Evolutionary conservation across 2,113 vertebrate genomes (phyloP).

Genomic region (Hydropotes inermis): DNA sequence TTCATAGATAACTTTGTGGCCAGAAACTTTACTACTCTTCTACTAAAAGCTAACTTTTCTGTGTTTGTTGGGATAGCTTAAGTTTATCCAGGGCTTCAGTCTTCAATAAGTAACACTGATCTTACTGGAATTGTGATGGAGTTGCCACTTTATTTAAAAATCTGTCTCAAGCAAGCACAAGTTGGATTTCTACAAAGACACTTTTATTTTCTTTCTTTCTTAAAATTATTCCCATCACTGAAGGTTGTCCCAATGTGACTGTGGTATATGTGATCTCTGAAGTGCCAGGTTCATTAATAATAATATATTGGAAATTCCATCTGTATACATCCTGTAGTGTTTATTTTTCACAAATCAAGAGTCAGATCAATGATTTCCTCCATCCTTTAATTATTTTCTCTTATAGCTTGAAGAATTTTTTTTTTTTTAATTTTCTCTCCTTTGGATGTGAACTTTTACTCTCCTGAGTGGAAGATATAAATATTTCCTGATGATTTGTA

Average conservation of each 20-base stretch:
- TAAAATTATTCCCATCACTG: neutral
- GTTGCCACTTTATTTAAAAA: neutral
- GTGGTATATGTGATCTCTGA: neutral
- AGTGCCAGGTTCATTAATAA: neutral
- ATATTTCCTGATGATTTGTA: neutral
- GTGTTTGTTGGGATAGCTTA: neutral
- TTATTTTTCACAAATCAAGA: constrained; percentile 20
- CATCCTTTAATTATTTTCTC: neutral
- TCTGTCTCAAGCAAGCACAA: neutral
- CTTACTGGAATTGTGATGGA: neutral
- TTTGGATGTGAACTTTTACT: neutral
- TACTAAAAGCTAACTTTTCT: neutral
- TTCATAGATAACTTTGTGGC: neutral
- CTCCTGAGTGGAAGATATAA: neutral
- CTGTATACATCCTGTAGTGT: neutral
- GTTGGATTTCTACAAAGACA: neutral
- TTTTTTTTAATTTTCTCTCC: neutral
- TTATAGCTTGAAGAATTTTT: neutral
- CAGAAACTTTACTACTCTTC: neutral
- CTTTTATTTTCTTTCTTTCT: neutral
- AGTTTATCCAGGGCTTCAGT: neutral
- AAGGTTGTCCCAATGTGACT: neutral
- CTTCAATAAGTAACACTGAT: neutral
- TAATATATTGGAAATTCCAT: neutral
- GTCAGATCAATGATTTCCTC: neutral